Conservation (phyloP, 1,140 invertebrate species). For the Stenopsyche tienmushanensis region DNA sequence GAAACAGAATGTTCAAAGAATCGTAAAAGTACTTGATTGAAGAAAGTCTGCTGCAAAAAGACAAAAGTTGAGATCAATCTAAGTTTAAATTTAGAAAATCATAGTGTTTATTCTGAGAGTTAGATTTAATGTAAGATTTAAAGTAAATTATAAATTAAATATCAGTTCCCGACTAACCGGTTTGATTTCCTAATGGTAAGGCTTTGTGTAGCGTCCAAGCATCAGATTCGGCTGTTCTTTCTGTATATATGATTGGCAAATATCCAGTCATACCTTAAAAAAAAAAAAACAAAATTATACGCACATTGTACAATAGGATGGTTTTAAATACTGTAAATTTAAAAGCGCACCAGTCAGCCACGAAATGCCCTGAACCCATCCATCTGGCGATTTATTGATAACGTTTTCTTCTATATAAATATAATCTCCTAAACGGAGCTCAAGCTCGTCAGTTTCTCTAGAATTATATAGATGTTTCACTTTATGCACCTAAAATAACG, state of each 20-base stretch:
- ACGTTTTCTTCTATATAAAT: slow-evolving; percentile 78
- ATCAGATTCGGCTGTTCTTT: slow-evolving; percentile 81
- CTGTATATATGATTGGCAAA: slow-evolving; percentile 79
- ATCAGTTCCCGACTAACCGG: neutral
- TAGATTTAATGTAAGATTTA: neutral
- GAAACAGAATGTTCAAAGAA: too few relatives aligned
- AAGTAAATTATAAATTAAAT: neutral
- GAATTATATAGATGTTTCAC: slow-evolving; percentile 78
- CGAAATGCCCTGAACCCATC: slow-evolving; percentile 84
- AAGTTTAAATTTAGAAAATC: neutral
- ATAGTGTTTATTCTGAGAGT: neutral
- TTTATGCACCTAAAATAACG: slow-evolving; percentile 66
- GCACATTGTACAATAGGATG: neutral
- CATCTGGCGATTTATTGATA: slow-evolving; percentile 71
- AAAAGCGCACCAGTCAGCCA: slow-evolving; percentile 68
- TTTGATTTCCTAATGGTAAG: slow-evolving; percentile 53
- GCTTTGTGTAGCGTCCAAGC: slow-evolving; percentile 85
- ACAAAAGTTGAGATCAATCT: neutral
- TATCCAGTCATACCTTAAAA: slow-evolving; percentile 67
- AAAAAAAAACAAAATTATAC: slow-evolving; percentile 21
- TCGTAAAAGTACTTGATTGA: neutral
- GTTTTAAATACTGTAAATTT: neutral
- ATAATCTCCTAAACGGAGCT: slow-evolving; percentile 82
- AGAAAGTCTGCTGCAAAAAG: neutral
- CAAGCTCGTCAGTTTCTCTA: slow-evolving; percentile 78